A percentile compares a stretch with the other conserved stretches of the same genome.
These are phyloP conservation scores for Catamblyrhynchus diadema DNA, from an alignment of 2,797 vertebrate genomes.

Conservation along the genomic window DNA sequence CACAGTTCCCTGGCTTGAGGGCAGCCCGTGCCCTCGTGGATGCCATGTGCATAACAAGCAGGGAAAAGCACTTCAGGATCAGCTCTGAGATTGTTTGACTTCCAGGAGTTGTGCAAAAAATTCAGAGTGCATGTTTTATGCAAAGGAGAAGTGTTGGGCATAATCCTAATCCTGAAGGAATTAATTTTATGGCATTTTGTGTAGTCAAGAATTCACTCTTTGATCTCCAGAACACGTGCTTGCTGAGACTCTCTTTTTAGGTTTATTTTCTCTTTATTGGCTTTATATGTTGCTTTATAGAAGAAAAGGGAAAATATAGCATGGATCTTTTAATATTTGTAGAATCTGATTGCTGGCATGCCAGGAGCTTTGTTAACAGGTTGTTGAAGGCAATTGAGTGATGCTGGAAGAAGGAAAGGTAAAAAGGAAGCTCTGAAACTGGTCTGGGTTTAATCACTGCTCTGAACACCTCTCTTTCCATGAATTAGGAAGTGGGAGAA, in stretches of 20 bases:
- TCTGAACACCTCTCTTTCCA: background rate
- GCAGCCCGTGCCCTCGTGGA: background rate
- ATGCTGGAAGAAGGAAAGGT: background rate
- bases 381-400: background rate
- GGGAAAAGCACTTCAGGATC: background rate
- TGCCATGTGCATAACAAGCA: background rate
- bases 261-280: background rate
- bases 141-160: background rate
- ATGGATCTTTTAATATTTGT: background rate
- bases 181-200: background rate
- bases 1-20: background rate
- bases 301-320: background rate
- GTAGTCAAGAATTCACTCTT: background rate
- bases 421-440: background rate
- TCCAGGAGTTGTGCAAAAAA: background rate
- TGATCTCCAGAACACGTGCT: background rate
- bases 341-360: background rate
- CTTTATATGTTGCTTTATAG: background rate
- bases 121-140: background rate
- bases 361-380: background rate
- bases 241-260: background rate
- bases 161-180: background rate
- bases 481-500: background rate
- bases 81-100: background rate
- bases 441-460: background rate